Evolutionary conservation across 2,113 vertebrate genomes (phyloP).

Genomic region (Gambusia affinis): DNA sequence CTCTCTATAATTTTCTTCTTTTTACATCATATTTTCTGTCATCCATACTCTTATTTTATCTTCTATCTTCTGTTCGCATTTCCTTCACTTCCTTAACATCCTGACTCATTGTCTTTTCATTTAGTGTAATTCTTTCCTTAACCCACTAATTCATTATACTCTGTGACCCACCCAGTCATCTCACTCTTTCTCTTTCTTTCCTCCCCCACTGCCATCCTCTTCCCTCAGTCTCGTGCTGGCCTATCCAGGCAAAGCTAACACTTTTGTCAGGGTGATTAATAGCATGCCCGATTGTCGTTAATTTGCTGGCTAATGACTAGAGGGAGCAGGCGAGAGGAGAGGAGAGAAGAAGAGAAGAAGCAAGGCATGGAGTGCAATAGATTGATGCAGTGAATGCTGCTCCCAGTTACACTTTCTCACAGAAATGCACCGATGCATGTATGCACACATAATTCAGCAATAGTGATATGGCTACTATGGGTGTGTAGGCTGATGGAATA

Average conservation of each 20-base stretch:
- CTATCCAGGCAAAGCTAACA: constrained; percentile 85
- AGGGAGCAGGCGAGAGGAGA: constrained; percentile 67
- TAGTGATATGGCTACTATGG: not conserved
- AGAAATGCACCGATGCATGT: not conserved
- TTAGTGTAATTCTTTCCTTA: not conserved
- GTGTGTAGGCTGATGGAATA: not conserved
- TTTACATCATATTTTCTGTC: constrained; percentile 1
- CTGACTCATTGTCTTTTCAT: constrained; percentile 6
- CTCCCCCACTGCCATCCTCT: constrained; percentile 12
- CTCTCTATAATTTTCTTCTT: not conserved
- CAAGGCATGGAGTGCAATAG: constrained; percentile 85
- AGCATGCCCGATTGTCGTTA: constrained; percentile 92
- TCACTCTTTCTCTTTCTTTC: constrained; percentile 19
- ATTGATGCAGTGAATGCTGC: constrained; percentile 93
- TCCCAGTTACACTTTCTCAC: constrained; percentile 70
- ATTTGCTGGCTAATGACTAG: constrained; percentile 99
- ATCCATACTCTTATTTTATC: not conserved
- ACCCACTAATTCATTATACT: constrained; percentile 8
- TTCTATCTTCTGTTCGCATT: constrained; percentile 3
- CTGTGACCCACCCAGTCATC: constrained; percentile 15
- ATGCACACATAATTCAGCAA: not conserved
- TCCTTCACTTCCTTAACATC: constrained; percentile 22
- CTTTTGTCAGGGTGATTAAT: constrained; percentile 99
- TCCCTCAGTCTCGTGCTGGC: constrained; percentile 71
- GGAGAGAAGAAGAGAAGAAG: constrained; percentile 78